Evolutionary conservation across 2,888 invertebrate species (phyloP).

Genomic region (Mesorhabditis belari): DNA sequence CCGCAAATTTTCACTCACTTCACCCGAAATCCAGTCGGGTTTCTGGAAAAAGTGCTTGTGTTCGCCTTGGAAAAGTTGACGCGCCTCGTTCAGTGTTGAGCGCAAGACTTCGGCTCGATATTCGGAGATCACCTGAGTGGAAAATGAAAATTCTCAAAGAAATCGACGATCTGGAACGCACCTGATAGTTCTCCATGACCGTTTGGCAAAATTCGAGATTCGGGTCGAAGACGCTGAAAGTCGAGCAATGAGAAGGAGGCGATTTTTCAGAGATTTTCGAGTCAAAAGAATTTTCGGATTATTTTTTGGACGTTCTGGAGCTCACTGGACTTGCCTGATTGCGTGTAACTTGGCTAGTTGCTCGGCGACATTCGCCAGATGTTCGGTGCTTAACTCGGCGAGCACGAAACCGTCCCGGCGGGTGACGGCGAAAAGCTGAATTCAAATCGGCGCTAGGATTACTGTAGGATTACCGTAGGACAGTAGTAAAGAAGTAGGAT

Average conservation of each 20-base stretch:
- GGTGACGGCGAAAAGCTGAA: background rate
- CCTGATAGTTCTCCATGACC: background rate
- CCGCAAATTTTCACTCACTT: too few relatives aligned
- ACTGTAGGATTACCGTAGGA: too few relatives aligned
- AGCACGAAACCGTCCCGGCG: background rate
- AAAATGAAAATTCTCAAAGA: too few relatives aligned
- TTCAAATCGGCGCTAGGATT: too few relatives aligned
- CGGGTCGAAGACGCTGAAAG: background rate
- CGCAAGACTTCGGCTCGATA: background rate
- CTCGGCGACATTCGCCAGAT: conserved; percentile 15
- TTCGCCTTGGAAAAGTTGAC: too few relatives aligned
- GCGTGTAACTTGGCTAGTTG: conserved; percentile 22
- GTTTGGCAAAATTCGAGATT: background rate
- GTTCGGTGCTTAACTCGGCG: conserved; percentile 4
- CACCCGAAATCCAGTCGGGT: too few relatives aligned
- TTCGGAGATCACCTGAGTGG: background rate
- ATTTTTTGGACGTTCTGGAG: too few relatives aligned
- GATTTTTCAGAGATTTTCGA: too few relatives aligned
- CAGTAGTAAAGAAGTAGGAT: too few relatives aligned
- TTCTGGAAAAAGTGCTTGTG: too few relatives aligned
- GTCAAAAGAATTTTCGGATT: too few relatives aligned
- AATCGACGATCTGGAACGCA: background rate
- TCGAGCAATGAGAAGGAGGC: too few relatives aligned
- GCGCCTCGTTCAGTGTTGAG: background rate
- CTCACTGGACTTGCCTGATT: conserved; percentile 9